Percentiles rank a stretch among this genome's conserved stretches.
Conservation (phyloP, 2,113 vertebrate species). For the Carettochelys insculpta region DNA sequence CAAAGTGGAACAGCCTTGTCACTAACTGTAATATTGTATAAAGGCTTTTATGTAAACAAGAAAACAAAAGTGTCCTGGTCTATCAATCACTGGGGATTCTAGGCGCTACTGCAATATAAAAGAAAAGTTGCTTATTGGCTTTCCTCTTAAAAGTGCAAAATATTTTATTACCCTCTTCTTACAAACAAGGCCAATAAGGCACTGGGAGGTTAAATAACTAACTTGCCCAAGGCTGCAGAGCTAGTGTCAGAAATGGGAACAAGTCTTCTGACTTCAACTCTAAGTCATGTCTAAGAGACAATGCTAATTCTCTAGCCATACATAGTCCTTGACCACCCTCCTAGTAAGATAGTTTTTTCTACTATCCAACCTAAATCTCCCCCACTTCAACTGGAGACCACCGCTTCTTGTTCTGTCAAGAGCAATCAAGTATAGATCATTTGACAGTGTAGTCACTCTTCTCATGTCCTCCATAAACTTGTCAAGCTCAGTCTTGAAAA, state of each 20-base stretch:
- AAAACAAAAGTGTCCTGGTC: not conserved
- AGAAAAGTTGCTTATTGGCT: not conserved
- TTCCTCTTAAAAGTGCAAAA: not conserved
- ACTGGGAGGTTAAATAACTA: not conserved
- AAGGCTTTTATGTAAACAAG: not conserved
- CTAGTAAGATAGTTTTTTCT: too few species aligned
- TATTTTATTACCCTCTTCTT: not conserved
- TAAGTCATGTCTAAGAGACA: too few species aligned
- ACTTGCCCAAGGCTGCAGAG: too few species aligned
- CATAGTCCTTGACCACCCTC: too few species aligned
- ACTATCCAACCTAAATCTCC: too few species aligned
- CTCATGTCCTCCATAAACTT: not conserved
- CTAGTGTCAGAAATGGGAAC: too few species aligned
- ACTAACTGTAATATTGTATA: not conserved
- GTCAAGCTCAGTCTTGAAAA: not conserved
- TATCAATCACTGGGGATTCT: not conserved
- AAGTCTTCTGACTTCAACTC: too few species aligned
- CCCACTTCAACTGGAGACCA: too few species aligned
- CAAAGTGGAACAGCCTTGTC: not conserved
- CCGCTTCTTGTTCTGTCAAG: not conserved
- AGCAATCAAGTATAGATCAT: not conserved
- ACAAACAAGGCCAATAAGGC: not conserved
- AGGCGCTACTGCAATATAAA: not conserved
- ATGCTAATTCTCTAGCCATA: too few species aligned
- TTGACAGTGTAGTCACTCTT: not conserved